A percentile compares a stretch with the other conserved stretches of the same genome.
phyloP scores from a whole-genome alignment of 2,797 vertebrate species.

The Aeoliscus strigatus region DNA sequence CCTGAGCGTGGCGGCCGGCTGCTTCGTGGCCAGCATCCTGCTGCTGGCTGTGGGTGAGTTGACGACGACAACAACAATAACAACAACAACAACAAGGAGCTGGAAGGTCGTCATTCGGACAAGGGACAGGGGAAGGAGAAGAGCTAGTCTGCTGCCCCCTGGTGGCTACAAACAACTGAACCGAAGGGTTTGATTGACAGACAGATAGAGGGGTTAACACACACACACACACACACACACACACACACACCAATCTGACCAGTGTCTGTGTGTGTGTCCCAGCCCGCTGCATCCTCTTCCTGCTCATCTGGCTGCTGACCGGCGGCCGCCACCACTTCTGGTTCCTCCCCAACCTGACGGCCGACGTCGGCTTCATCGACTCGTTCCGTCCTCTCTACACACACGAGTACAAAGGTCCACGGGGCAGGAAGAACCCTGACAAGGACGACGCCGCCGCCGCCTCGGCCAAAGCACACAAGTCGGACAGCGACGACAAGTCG shows the following conservation, averaged over 20 bases:
- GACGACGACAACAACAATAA: no score
- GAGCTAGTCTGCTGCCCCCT: no score
- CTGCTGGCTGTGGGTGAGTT: slow-evolving; percentile 94
- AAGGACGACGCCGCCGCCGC: slow-evolving; percentile 58
- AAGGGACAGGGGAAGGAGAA: no score
- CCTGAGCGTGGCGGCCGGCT: slow-evolving; percentile 95
- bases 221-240: no score
- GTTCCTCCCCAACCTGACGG: slow-evolving; percentile 97
- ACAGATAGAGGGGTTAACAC: no score
- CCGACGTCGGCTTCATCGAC: slow-evolving; percentile 97
- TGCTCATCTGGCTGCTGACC: slow-evolving; percentile 96
- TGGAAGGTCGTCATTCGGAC: no score
- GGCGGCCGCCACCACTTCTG: slow-evolving; percentile 98
- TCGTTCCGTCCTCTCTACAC: slow-evolving; percentile 98
- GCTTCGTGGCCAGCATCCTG: slow-evolving; percentile 97
- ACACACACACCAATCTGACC: no score
- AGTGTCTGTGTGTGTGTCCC: no score
- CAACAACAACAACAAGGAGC: no score
- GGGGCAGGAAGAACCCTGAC: slow-evolving; percentile 81
- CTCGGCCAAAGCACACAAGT: slow-evolving; percentile 82
- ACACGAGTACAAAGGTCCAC: slow-evolving; percentile 96
- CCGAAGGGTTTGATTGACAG: no score
- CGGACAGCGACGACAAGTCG: slow-evolving; percentile 90
- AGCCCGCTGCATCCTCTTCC: slow-evolving; percentile 98
- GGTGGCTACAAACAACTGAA: not conserved